Evolutionary conservation across 2,113 vertebrate species (phyloP).

Genomic region (Pteronura brasiliensis): DNA sequence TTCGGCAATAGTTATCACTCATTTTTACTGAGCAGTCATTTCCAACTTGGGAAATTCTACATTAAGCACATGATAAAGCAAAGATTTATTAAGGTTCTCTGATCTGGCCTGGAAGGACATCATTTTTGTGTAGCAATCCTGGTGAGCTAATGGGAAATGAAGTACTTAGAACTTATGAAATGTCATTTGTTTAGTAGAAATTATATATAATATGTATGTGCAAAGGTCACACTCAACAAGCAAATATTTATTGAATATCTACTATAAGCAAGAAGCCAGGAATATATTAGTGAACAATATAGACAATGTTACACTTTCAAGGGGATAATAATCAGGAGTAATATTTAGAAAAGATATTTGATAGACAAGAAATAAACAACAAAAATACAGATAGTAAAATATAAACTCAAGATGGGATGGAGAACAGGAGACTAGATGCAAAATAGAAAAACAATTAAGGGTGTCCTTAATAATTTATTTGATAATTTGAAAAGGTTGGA

Average conservation of each 20-base stretch:
- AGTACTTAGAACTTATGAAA: not conserved
- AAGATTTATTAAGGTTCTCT: not conserved
- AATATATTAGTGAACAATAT: not conserved
- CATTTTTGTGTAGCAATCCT: not conserved
- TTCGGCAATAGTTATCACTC: not conserved
- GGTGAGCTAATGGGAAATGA: not conserved
- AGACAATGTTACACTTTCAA: not conserved
- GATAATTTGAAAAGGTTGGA: constrained; percentile 1
- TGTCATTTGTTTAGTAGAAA: not conserved
- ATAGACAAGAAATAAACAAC: not conserved
- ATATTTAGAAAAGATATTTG: not conserved
- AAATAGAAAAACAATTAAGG: constrained; percentile 12
- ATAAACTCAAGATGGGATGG: not conserved
- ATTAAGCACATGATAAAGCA: not conserved
- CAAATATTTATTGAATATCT: not conserved
- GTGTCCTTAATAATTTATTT: not conserved
- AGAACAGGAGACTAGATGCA: not conserved
- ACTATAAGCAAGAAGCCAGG: not conserved
- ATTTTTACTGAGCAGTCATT: constrained; percentile 24
- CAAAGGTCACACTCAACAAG: not conserved
- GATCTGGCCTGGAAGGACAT: not conserved
- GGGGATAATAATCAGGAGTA: not conserved
- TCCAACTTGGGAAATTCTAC: not conserved
- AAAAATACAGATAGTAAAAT: not conserved
- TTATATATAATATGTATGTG: not conserved